These are phyloP conservation scores for Gallinago jamesoni DNA, from an alignment of 2,113 vertebrate genomes.

Conservation along the genomic window DNA sequence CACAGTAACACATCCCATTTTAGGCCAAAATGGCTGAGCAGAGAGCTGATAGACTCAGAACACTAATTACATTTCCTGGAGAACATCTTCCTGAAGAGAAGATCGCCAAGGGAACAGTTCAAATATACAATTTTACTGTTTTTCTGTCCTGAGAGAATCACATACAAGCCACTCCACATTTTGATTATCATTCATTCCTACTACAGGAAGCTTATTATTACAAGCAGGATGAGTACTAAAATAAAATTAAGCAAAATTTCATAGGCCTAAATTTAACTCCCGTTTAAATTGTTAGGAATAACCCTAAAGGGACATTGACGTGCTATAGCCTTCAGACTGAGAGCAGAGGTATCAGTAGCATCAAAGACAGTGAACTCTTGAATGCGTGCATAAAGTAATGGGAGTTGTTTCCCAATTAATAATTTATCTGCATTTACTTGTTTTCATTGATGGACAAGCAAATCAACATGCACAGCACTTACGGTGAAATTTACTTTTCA, in stretches of 20 bases:
- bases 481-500: not conserved
- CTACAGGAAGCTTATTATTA: not conserved
- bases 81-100: not conserved
- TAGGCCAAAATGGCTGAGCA: not conserved
- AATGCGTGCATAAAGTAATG: not conserved
- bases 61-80: not conserved
- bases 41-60: not conserved
- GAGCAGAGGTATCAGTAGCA: not conserved
- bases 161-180: not conserved
- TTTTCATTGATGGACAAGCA: not conserved
- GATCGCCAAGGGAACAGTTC: not conserved
- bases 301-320: not conserved
- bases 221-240: not conserved
- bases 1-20: not conserved
- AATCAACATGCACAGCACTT: not conserved
- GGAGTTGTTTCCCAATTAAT: not conserved
- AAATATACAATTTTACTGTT: not conserved
- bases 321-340: not conserved
- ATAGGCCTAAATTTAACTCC: constrained; percentile 5
- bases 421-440: not conserved
- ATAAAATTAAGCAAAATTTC: constrained; percentile 28
- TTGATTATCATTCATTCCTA: not conserved
- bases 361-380: not conserved
- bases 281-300: not conserved
- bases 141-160: not conserved